phyloP scores from a whole-genome alignment of 2,797 vertebrate genomes.

The Hyperoplus lanceolatus region DNA sequence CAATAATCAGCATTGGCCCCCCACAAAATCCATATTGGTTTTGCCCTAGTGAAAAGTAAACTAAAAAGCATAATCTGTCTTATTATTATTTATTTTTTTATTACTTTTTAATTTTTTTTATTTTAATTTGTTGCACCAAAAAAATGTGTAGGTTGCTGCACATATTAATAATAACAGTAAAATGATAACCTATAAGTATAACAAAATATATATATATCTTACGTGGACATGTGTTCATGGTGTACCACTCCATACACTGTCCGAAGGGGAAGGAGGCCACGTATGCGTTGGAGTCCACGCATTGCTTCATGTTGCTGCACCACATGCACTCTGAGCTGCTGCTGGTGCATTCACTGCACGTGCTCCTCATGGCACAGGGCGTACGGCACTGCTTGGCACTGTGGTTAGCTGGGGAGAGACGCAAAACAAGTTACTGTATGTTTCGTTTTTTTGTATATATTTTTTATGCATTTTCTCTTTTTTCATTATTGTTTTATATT shows the following conservation, averaged over 20 bases:
- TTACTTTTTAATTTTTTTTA: too few species aligned
- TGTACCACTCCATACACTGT: slow-evolving; percentile 99
- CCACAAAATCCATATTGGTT: too few species aligned
- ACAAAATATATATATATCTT: slow-evolving; percentile 59
- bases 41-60: too few species aligned
- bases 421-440: not conserved
- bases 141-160: too few species aligned
- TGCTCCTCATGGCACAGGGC: slow-evolving; percentile 90
- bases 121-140: too few species aligned
- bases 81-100: too few species aligned
- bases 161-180: not conserved
- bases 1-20: too few species aligned
- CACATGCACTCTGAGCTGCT: slow-evolving; percentile 99
- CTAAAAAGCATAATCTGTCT: too few species aligned
- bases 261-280: slow-evolving; percentile 98
- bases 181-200: too few species aligned
- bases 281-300: slow-evolving; percentile 97
- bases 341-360: slow-evolving; percentile 94
- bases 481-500: too few species aligned
- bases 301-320: slow-evolving; percentile 99
- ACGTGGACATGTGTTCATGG: slow-evolving; percentile 97
- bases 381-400: slow-evolving; percentile 97
- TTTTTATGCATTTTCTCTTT: too few species aligned
- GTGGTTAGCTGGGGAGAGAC: slow-evolving; percentile 90
- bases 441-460: not conserved